Conservation (phyloP, 2,797 vertebrate species). For the Arctocebus calabarensis region DNA sequence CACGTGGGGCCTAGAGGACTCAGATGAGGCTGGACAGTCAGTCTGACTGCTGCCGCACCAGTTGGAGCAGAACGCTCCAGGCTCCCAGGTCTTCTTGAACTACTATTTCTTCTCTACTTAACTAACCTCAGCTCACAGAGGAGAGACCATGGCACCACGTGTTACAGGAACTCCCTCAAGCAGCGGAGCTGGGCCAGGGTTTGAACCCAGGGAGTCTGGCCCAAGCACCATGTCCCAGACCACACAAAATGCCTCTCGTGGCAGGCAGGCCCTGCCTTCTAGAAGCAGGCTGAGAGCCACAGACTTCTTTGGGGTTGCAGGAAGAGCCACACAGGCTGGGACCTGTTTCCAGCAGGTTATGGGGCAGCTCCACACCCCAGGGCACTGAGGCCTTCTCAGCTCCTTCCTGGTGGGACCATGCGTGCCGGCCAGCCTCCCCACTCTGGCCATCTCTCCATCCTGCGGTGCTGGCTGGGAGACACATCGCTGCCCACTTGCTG, state of each 20-base stretch:
- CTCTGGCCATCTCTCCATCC: not conserved
- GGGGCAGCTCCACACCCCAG: not conserved
- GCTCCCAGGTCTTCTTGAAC: not conserved
- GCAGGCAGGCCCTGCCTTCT: not conserved
- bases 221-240: not conserved
- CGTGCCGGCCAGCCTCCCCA: accelerated
- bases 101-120: not conserved
- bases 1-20: not conserved
- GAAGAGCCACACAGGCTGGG: not conserved
- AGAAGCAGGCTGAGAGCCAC: not conserved
- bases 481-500: not conserved
- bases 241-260: not conserved
- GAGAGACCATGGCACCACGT: not conserved
- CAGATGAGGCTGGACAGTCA: too few relatives aligned
- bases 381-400: not conserved
- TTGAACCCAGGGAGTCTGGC: not conserved
- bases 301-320: too few relatives aligned
- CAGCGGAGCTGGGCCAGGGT: not conserved
- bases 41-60: not conserved
- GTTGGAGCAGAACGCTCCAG: not conserved
- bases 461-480: not conserved
- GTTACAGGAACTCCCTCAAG: not conserved
- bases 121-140: not conserved
- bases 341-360: not conserved
- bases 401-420: not conserved